phyloP scores from a whole-genome alignment of 1,140 invertebrate species.

The Aphaenogaster floridana region DNA sequence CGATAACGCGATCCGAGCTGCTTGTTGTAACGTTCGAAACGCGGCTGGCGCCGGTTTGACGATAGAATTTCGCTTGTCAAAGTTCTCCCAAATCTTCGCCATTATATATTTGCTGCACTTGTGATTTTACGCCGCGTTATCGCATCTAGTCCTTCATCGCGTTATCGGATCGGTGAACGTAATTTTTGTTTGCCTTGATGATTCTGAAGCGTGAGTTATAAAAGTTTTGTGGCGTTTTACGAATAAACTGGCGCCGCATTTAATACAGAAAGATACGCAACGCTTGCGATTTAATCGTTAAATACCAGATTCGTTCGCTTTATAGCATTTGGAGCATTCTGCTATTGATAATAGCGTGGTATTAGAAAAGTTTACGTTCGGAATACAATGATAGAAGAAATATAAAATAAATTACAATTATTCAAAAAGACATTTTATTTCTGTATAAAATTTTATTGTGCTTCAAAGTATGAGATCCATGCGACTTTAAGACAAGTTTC shows the following conservation, averaged over 20 bases:
- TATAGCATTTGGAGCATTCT: not conserved
- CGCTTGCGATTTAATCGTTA: not conserved
- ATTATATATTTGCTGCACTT: not conserved
- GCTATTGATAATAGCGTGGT: not conserved
- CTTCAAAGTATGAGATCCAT: not conserved
- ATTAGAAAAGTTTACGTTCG: not conserved
- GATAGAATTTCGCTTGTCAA: not conserved
- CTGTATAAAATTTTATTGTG: not conserved
- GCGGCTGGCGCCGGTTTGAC: not conserved
- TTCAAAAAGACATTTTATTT: not conserved
- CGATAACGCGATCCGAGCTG: constrained; percentile 24
- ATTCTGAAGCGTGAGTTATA: constrained; percentile 24
- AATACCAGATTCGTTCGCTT: not conserved
- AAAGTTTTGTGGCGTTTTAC: not conserved
- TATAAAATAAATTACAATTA: not conserved
- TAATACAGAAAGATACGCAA: not conserved
- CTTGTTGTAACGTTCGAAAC: constrained; percentile 5
- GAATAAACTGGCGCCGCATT: not conserved
- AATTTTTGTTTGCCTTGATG: constrained; percentile 19
- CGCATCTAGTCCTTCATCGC: not conserved
- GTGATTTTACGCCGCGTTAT: constrained; percentile 12
- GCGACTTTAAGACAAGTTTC: not conserved
- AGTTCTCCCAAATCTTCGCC: not conserved
- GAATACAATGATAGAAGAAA: not conserved
- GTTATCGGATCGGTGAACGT: constrained; percentile 2